Percentiles rank a stretch among this genome's conserved stretches.
Evolutionary conservation across 2,113 vertebrate species (phyloP).

Genomic region (Notothenia coriiceps): DNA sequence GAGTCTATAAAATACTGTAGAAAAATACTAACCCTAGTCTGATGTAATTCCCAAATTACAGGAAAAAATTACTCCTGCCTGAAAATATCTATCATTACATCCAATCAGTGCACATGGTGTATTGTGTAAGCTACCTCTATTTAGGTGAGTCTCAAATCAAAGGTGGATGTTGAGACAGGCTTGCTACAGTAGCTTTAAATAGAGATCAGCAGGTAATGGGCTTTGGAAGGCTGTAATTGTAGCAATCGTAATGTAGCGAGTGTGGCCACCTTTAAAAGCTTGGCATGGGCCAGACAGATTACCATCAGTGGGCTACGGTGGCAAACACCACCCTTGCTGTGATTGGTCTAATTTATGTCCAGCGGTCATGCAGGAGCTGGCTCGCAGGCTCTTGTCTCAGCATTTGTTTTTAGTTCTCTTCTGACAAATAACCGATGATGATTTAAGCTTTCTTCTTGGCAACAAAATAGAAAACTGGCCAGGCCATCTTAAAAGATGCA

Average conservation of each 20-base stretch:
- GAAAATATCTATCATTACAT: constrained; percentile 23
- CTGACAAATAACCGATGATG: constrained; percentile 45
- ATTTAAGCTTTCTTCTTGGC: constrained; percentile 35
- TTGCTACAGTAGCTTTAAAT: constrained; percentile 72
- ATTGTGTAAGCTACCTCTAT: constrained; percentile 25
- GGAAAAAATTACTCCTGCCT: background rate
- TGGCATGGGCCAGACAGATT: constrained; percentile 64
- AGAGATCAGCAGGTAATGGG: constrained; percentile 72
- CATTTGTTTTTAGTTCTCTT: constrained; percentile 31
- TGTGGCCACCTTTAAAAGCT: constrained; percentile 62
- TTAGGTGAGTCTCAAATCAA: constrained; percentile 48
- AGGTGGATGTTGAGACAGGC: constrained; percentile 51
- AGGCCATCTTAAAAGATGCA: constrained; percentile 17
- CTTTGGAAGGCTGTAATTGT: constrained; percentile 72
- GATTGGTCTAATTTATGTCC: constrained; percentile 67
- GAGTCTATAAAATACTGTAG: background rate
- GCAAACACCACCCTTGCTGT: constrained; percentile 58
- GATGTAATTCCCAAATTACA: background rate
- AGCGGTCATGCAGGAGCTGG: constrained; percentile 33
- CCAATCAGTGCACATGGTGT: constrained; percentile 28
- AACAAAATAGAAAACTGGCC: constrained; percentile 30
- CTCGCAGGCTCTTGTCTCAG: constrained; percentile 26
- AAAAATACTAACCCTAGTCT: background rate
- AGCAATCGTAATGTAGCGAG: constrained; percentile 56
- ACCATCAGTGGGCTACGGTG: constrained; percentile 60